phyloP scores from a whole-genome alignment of 2,113 vertebrate species.

The Eptesicus fuscus region DNA sequence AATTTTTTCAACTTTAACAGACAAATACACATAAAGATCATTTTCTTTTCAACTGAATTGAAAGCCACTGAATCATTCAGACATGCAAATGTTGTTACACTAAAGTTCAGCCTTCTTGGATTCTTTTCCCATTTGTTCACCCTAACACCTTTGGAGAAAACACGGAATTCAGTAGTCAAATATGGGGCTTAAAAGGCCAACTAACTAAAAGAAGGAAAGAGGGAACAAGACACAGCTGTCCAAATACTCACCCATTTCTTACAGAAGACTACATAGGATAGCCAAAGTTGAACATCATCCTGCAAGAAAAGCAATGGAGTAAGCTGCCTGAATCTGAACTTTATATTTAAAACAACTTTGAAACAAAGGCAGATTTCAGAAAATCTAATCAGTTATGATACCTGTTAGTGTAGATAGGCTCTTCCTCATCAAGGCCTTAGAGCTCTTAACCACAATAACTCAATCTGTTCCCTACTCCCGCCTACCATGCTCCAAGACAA shows the following conservation, averaged over 20 bases:
- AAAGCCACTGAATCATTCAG: not conserved
- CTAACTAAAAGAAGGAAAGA: not conserved
- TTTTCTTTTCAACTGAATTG: conserved; percentile 7
- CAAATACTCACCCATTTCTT: conserved; percentile 94
- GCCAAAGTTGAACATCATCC: conserved; percentile 96
- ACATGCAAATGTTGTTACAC: not conserved
- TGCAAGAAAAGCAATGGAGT: conserved; percentile 66
- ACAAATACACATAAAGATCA: conserved; percentile 7
- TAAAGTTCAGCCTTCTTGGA: not conserved
- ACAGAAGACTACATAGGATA: conserved; percentile 95
- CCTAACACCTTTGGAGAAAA: not conserved
- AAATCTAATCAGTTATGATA: not conserved
- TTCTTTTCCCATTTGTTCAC: not conserved
- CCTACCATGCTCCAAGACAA: not conserved
- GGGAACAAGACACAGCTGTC: not conserved
- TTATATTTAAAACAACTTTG: not conserved
- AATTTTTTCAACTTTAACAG: not conserved
- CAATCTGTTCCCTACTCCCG: not conserved
- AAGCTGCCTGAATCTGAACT: not conserved
- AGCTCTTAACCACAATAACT: not conserved
- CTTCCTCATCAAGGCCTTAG: not conserved
- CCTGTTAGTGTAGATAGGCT: not conserved
- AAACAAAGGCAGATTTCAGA: not conserved
- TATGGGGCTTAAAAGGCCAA: not conserved
- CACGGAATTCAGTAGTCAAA: not conserved